Percentiles rank a stretch among this genome's conserved stretches.
phyloP scores from a whole-genome alignment of 2,113 vertebrate species.

The Xenus cinereus region DNA sequence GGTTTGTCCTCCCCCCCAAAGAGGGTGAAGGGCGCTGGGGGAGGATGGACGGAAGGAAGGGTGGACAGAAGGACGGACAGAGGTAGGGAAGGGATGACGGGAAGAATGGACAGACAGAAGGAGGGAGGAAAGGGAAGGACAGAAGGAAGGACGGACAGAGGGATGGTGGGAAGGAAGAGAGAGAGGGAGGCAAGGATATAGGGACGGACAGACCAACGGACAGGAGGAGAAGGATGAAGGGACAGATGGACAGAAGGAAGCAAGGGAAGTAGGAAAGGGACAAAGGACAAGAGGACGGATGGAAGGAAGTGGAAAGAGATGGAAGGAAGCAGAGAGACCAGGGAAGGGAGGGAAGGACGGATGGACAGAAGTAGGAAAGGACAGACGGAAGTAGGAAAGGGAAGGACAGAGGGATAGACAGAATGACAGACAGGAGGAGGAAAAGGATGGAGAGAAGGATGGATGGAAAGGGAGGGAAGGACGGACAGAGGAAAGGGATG shows the following conservation, averaged over 20 bases:
- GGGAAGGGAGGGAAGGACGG: not conserved
- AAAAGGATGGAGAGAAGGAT: not conserved
- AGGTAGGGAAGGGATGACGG: no score
- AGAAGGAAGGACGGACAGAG: not conserved
- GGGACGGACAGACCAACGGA: not conserved
- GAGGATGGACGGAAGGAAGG: not conserved
- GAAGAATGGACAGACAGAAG: not conserved
- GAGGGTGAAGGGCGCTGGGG: no score
- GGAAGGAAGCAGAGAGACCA: not conserved
- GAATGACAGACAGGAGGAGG: not conserved
- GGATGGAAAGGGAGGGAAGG: not conserved
- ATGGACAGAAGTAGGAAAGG: not conserved
- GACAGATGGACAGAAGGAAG: not conserved
- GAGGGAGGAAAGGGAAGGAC: not conserved
- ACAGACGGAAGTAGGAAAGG: not conserved
- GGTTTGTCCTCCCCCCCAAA: not conserved
- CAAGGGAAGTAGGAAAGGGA: not conserved
- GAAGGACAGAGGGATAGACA: not conserved
- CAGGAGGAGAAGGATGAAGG: not conserved
- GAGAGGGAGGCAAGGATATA: not conserved
- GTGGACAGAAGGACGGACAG: not conserved
- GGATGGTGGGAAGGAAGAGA: not conserved
- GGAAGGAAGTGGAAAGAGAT: not conserved
- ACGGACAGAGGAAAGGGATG: not conserved
- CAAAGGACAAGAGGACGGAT: not conserved